phyloP scores from a whole-genome alignment of 2,888 invertebrate species.

The Melanotus villosus region DNA sequence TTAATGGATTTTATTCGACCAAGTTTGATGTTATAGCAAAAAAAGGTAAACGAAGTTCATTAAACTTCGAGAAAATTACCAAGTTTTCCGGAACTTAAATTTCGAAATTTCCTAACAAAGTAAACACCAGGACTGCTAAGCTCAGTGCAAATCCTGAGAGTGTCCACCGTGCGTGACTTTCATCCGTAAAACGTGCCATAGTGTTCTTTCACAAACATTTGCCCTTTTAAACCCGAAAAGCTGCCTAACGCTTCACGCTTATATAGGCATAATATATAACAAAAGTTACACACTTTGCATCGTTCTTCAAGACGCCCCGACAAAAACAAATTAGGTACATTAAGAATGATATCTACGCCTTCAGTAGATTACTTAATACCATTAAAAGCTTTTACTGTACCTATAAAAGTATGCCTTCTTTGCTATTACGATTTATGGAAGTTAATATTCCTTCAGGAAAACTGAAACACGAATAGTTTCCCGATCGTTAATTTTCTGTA shows the following conservation, averaged over 20 bases:
- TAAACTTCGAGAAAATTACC: constrained; percentile 4
- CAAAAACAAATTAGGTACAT: constrained; percentile 22
- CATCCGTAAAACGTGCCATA: constrained; percentile 30
- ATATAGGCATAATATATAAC: not conserved
- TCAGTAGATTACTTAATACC: constrained; percentile 33
- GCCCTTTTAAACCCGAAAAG: constrained; percentile 31
- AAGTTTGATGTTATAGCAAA: not conserved
- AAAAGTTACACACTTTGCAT: not conserved
- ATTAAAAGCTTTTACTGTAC: constrained; percentile 26
- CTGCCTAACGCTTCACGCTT: constrained; percentile 8
- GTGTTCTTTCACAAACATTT: constrained; percentile 32
- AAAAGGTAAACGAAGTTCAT: constrained; percentile 20
- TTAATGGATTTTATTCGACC: too few species aligned
- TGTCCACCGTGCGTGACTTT: constrained; percentile 44
- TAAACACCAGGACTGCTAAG: constrained; percentile 41
- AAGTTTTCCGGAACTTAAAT: constrained; percentile 21
- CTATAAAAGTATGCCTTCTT: constrained; percentile 24
- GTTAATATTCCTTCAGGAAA: constrained; percentile 13
- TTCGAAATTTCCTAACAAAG: constrained; percentile 39
- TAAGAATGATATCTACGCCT: constrained; percentile 22
- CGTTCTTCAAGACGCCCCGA: constrained; percentile 15
- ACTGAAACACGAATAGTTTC: constrained; percentile 3
- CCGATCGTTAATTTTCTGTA: constrained; percentile 2
- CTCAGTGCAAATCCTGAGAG: constrained; percentile 36
- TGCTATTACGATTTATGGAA: constrained; percentile 29